These are phyloP conservation scores for Molorchus minor DNA, from an alignment of 2,888 invertebrate species.

Conservation along the genomic window DNA sequence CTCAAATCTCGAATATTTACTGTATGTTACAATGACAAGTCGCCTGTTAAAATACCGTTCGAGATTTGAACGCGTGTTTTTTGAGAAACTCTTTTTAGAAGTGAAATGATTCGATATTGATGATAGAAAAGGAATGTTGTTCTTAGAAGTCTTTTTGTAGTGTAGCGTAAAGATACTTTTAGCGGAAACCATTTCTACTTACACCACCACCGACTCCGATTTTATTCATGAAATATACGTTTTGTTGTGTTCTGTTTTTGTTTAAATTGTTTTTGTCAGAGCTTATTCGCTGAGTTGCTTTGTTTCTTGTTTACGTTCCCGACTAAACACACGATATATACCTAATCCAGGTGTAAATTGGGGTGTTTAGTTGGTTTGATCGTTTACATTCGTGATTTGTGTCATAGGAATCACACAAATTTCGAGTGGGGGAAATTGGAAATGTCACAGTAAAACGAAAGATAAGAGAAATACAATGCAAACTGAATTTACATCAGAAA, in stretches of 20 bases:
- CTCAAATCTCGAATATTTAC: constrained; percentile 33
- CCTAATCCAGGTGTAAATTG: not conserved
- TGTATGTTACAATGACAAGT: not conserved
- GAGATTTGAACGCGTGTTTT: too few species aligned
- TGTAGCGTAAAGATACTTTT: constrained; percentile 31
- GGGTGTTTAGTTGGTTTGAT: too few species aligned
- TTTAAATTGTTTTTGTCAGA: constrained; percentile 36
- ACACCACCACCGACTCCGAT: constrained; percentile 44
- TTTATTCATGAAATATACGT: constrained; percentile 31
- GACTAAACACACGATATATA: not conserved
- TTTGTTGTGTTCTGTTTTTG: constrained; percentile 46
- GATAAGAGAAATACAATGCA: too few species aligned
- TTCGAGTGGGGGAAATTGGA: too few species aligned
- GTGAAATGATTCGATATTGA: not conserved
- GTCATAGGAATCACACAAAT: too few species aligned
- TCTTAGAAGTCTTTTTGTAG: constrained; percentile 35
- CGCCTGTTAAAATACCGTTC: not conserved
- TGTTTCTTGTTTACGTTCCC: constrained; percentile 48
- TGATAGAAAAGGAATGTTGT: constrained; percentile 32
- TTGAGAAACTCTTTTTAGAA: too few species aligned
- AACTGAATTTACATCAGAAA: too few species aligned
- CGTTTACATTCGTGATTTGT: too few species aligned
- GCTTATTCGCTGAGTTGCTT: constrained; percentile 59
- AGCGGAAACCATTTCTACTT: constrained; percentile 14
- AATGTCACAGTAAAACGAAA: too few species aligned